Percentiles rank a stretch among this genome's conserved stretches.
Evolutionary conservation across 1,140 invertebrate species (phyloP).

Genomic region (Cotesia glomerata): DNA sequence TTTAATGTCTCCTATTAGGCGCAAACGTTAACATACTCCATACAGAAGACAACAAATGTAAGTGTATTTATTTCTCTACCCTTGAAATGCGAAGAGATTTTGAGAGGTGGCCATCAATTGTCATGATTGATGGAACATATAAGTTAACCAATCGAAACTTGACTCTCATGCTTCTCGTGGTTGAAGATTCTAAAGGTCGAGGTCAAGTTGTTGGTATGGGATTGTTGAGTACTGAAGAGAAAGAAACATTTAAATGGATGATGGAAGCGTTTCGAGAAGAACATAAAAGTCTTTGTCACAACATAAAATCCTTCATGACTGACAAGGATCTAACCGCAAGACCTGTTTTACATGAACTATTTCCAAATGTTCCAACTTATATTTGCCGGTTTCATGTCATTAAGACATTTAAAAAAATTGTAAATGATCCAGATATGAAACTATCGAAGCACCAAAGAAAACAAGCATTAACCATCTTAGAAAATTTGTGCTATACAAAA

Average conservation of each 20-base stretch:
- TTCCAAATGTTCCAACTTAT: slow-evolving; percentile 17
- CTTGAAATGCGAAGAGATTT: neutral
- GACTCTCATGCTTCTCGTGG: slow-evolving; percentile 7
- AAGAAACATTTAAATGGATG: slow-evolving; percentile 17
- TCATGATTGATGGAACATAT: slow-evolving; percentile 28
- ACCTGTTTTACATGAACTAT: slow-evolving; percentile 16
- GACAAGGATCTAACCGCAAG: slow-evolving; percentile 30
- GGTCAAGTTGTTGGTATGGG: slow-evolving; percentile 25
- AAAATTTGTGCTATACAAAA: neutral
- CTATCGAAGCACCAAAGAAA: neutral
- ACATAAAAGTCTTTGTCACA: neutral
- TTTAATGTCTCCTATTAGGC: too few species aligned
- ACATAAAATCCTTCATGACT: slow-evolving; percentile 24
- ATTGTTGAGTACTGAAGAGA: slow-evolving; percentile 11
- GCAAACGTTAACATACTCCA: too few species aligned
- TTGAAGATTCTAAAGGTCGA: slow-evolving; percentile 18
- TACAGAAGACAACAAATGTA: neutral
- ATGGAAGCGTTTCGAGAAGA: neutral
- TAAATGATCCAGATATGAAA: neutral
- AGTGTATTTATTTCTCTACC: neutral
- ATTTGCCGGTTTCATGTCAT: slow-evolving; percentile 26
- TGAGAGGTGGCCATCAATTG: neutral
- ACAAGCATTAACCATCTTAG: neutral
- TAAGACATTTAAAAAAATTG: neutral
- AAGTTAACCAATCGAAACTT: slow-evolving; percentile 9